Evolutionary conservation across 1,140 invertebrate species (phyloP), one percentile per base, ranked within the genome.

Genomic region (Macrobrachium nipponense): DNA sequence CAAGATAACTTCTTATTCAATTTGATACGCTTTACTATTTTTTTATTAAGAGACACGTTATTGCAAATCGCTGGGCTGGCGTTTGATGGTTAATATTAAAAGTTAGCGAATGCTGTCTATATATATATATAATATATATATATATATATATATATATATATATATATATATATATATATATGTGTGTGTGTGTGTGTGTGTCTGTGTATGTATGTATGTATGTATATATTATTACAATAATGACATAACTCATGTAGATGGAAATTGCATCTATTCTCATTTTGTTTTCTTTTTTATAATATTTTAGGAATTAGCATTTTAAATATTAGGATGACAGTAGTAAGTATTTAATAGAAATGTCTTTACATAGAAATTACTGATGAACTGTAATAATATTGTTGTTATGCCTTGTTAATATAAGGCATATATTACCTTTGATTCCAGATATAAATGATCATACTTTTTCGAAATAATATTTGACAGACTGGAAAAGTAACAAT

Each of bases 131-230:
- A 43, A 43, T 73, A 78, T 78, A 61, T 20, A 44, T 23, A 78
- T 78, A 60, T 61, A 20, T 60, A 61, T 20, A 61, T 61, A 73
- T 73, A 73, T 73, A 73, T 73, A 43, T 43, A 73, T 44, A 36
- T 73, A 36, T 78, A 20, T 59, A n/a, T 18, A 68, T 68, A 68
- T n/a, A 68, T 15, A 68, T n/a, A 68, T 27, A 68, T n/a, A 68
- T 68, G 18, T 15, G 64, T 23, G 27, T 68, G 27, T n/a, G 18
- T 68, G 11, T 68, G 18, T 23, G 27, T 15, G 11, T 15, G 27
- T n/a, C 20, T 68, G 20, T 2, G 7, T 68, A 68, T 17, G 20
- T 20, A 0, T 18, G 18, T 68, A 68, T 18, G 7, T 68, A 23
- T 18, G 7, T 18, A 68, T 68, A 68, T 18, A 68, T 68, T 36